These are phyloP conservation scores for Amphiduros pacificus DNA, from an alignment of 2,888 invertebrate genomes.

Conservation along the genomic window DNA sequence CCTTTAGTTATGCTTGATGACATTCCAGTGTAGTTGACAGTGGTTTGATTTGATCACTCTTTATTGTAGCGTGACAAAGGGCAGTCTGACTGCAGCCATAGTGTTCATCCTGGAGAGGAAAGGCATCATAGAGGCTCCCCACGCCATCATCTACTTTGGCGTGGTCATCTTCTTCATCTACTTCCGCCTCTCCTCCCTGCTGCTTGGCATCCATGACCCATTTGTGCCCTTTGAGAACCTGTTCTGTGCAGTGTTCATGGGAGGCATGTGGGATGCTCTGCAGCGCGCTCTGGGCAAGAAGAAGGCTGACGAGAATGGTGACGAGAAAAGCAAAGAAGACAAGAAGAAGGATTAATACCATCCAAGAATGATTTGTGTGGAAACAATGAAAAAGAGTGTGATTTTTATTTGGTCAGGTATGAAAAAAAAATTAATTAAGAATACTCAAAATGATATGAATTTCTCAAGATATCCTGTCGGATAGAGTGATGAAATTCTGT, in stretches of 20 bases:
- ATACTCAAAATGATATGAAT: too few species aligned
- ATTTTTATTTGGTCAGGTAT: too few species aligned
- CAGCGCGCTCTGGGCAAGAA: constrained; percentile 76
- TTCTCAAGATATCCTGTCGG: too few species aligned
- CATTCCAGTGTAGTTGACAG: too few species aligned
- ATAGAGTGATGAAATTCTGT: too few species aligned
- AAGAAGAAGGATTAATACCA: constrained; percentile 17
- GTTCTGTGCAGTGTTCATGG: constrained; percentile 84
- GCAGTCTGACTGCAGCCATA: constrained; percentile 90
- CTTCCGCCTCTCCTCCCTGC: constrained; percentile 92
- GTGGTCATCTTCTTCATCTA: constrained; percentile 95
- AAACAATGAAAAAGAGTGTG: too few species aligned
- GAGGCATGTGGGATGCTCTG: constrained; percentile 97
- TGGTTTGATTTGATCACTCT: too few species aligned
- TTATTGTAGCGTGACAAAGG: constrained; percentile 88
- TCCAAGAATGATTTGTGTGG: too few species aligned
- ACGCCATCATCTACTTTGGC: constrained; percentile 96
- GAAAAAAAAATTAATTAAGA: too few species aligned
- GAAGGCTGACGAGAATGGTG: constrained; percentile 29
- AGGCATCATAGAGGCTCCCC: constrained; percentile 92
- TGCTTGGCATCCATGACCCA: constrained; percentile 97
- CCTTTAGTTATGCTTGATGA: too few species aligned
- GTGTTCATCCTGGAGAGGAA: constrained; percentile 97
- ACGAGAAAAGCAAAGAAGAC: neutral
- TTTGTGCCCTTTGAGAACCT: constrained; percentile 99